Conservation (phyloP, 2,797 vertebrate genomes). For the Enteromius fasciolatus region DNA sequence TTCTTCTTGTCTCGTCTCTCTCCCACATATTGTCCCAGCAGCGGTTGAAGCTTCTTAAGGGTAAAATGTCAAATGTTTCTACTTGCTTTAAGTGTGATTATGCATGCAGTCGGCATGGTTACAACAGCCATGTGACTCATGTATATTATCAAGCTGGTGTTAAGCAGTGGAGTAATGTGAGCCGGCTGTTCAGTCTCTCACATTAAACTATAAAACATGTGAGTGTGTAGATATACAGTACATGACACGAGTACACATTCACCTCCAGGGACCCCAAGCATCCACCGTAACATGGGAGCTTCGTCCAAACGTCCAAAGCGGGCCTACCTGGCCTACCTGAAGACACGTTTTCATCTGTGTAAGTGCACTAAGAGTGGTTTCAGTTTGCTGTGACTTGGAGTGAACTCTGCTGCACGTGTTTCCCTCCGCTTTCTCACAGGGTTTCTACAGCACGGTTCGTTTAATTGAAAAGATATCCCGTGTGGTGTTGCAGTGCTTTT, state of each 20-base stretch:
- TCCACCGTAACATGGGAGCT: conserved; percentile 77
- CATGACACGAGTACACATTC: conserved; percentile 44
- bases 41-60: not conserved
- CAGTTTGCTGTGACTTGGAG: conserved; percentile 52
- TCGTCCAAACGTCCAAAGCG: conserved; percentile 79
- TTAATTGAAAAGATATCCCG: conserved; percentile 9
- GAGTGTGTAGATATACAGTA: conserved; percentile 36
- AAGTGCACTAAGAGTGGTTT: conserved; percentile 74
- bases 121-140: conserved; percentile 14
- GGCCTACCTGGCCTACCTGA: conserved; percentile 80
- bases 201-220: conserved; percentile 21
- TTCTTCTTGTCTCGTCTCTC: not conserved
- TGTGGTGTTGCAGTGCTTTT: conserved; percentile 41
- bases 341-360: conserved; percentile 88
- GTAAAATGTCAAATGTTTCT: conserved; percentile 37
- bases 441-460: not conserved
- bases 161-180: conserved; percentile 28
- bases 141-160: not conserved
- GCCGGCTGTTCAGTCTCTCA: conserved; percentile 28
- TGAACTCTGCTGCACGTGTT: conserved; percentile 21
- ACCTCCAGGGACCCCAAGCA: conserved; percentile 57
- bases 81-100: conserved; percentile 12
- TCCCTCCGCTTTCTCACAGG: conserved; percentile 12
- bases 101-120: conserved; percentile 39
- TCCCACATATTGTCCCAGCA: not conserved